Evolutionary conservation across 2,797 vertebrate genomes (phyloP).

Genomic region (Microctenopoma lineatum): DNA sequence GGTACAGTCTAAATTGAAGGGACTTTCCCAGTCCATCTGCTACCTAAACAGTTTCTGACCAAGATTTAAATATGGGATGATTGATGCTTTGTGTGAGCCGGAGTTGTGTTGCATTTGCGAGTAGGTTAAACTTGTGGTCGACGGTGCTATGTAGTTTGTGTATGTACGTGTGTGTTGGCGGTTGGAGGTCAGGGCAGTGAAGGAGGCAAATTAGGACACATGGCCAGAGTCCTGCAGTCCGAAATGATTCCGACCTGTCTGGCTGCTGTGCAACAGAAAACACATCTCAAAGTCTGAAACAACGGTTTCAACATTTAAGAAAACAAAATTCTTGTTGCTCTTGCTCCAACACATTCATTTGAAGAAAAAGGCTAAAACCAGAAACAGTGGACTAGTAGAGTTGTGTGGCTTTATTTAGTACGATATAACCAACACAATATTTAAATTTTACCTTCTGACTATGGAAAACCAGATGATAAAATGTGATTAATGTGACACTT

Average conservation of each 20-base stretch:
- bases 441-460: too few relatives aligned
- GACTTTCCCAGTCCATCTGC: constrained; percentile 79
- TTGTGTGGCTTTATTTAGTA: too few relatives aligned
- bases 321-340: background rate
- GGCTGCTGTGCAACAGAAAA: background rate
- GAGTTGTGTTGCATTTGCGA: constrained; percentile 14
- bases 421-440: background rate
- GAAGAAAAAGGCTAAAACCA: too few relatives aligned
- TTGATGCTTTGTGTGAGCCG: constrained; percentile 22
- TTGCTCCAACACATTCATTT: background rate
- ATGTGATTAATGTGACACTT: background rate
- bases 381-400: background rate
- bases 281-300: background rate
- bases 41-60: constrained; percentile 79
- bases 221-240: constrained; percentile 25
- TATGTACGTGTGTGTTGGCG: constrained; percentile 15
- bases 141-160: constrained; percentile 33
- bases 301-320: background rate
- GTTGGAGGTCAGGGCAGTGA: constrained; percentile 34
- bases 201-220: constrained; percentile 39
- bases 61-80: constrained; percentile 54
- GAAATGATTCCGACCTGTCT: background rate
- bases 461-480: background rate
- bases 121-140: constrained; percentile 47
- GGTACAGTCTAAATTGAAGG: constrained; percentile 56